Percentiles rank a stretch among this genome's conserved stretches.
Conservation (phyloP, 2,113 vertebrate species). For the Garra rufa region DNA sequence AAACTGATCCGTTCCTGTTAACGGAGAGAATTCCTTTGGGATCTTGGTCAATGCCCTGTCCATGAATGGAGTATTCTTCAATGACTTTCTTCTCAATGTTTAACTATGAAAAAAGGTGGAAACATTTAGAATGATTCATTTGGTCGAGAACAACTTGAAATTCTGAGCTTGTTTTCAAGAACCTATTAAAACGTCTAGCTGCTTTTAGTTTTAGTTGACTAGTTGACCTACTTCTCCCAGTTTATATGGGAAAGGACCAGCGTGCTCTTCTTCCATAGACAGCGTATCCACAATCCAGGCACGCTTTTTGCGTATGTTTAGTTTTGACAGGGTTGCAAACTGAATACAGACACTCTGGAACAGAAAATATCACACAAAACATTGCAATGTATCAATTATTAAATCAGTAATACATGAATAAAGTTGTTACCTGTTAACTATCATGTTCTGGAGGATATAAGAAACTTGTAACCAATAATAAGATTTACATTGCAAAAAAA, state of each 20-base stretch:
- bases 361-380: neutral
- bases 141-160: neutral
- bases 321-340: neutral
- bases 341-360: constrained; percentile 4
- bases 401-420: neutral
- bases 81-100: neutral
- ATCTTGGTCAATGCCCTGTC: constrained; percentile 21
- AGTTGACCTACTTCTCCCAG: constrained; percentile 32
- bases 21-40: constrained; percentile 29
- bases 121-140: neutral
- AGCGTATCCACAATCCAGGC: constrained; percentile 19
- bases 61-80: neutral
- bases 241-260: constrained; percentile 15
- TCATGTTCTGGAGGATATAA: neutral
- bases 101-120: constrained; percentile 23
- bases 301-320: constrained; percentile 21
- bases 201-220: too few relatives aligned
- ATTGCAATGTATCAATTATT: neutral
- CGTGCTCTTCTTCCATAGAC: constrained; percentile 16
- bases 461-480: neutral
- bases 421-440: neutral
- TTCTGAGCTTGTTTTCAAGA: too few relatives aligned
- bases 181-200: too few relatives aligned
- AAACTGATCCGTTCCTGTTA: neutral
- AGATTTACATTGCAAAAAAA: too few relatives aligned